Conservation (phyloP, 92 coral and sea anemone genomes). For the Plumapathes pennacea region DNA sequence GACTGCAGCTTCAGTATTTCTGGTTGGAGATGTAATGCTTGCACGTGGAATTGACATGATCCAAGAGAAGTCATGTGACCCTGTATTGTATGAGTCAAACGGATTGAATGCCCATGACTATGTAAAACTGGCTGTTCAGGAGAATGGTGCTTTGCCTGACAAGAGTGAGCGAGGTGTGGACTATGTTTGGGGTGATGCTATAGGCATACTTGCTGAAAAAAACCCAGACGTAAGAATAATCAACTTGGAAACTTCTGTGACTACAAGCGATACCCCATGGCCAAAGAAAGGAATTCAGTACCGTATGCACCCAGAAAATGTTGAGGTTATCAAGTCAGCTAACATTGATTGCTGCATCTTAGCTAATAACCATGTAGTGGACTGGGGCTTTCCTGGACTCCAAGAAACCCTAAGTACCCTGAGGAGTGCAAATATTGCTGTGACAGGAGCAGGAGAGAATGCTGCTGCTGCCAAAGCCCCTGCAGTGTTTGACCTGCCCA, state of each 20-base stretch:
- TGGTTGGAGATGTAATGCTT: conserved; percentile 91
- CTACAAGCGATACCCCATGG: conserved; percentile 73
- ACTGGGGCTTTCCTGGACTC: conserved; percentile 84
- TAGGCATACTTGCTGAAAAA: conserved; percentile 55
- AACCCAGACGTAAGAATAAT: conserved; percentile 73
- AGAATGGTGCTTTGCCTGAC: conserved; percentile 75
- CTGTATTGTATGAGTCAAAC: conserved; percentile 69
- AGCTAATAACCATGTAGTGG: conserved; percentile 79
- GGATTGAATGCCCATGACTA: conserved; percentile 78
- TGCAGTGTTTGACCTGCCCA: conserved; percentile 56
- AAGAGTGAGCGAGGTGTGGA: conserved; percentile 56
- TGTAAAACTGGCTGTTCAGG: conserved; percentile 61
- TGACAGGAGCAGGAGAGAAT: conserved; percentile 72
- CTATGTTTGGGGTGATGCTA: conserved; percentile 83
- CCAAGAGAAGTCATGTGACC: conserved; percentile 61
- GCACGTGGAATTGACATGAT: conserved; percentile 91
- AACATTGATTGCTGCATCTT: conserved; percentile 72
- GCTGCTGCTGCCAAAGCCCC: conserved; percentile 59
- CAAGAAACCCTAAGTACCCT: conserved; percentile 62
- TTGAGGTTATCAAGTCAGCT: conserved; percentile 71
- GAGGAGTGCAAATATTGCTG: conserved; percentile 42
- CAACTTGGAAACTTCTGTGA: conserved; percentile 81
- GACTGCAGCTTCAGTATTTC: conserved; percentile 38
- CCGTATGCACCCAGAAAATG: conserved; percentile 82
- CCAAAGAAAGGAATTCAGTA: conserved; percentile 85